Conservation (phyloP, 1,140 invertebrate species). For the Ridgeia piscesae region DNA sequence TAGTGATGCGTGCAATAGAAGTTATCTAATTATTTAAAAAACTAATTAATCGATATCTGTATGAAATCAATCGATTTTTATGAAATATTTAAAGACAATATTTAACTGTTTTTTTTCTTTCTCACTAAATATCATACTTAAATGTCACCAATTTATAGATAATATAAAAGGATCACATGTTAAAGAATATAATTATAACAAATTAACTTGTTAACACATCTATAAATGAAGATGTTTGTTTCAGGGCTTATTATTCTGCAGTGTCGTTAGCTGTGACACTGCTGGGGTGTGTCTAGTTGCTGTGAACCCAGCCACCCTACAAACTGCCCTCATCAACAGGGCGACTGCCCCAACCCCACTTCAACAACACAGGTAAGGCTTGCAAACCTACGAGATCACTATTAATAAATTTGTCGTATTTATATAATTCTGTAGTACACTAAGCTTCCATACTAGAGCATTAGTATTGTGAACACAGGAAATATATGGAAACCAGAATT, state of each 20-base stretch:
- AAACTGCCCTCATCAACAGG: not conserved
- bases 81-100: too few species aligned
- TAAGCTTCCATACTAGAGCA: not conserved
- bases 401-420: not conserved
- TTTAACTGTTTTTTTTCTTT: too few species aligned
- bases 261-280: not conserved
- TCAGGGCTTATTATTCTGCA: not conserved
- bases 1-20: too few species aligned
- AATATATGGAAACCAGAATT: not conserved
- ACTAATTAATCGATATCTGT: too few species aligned
- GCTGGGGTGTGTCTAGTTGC: not conserved
- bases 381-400: too few species aligned
- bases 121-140: too few species aligned
- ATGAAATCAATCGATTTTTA: too few species aligned
- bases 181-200: not conserved
- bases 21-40: too few species aligned
- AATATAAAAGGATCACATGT: too few species aligned
- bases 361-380: not conserved
- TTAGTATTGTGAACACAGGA: not conserved
- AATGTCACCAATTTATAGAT: too few species aligned
- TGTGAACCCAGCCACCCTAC: not conserved
- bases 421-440: not conserved
- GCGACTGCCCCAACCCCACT: not conserved
- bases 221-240: not conserved
- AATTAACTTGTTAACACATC: not conserved